Percentiles rank a stretch among this genome's conserved stretches.
phyloP scores from a whole-genome alignment of 2,797 vertebrate genomes.

The Tadarida brasiliensis region DNA sequence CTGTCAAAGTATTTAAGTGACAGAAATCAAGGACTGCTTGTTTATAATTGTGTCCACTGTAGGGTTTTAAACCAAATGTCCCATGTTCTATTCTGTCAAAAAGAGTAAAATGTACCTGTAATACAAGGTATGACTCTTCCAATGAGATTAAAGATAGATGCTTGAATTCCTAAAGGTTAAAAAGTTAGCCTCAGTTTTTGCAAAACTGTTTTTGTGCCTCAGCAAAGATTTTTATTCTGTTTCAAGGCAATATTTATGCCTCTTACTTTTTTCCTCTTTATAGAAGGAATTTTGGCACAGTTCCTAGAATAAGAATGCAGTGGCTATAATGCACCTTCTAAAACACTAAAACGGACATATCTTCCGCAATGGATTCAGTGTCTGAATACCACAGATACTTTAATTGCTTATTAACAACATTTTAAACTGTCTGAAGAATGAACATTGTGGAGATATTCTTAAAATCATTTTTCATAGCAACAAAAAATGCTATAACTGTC shows the following conservation, averaged over 20 bases:
- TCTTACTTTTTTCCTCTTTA: not conserved
- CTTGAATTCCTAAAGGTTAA: not conserved
- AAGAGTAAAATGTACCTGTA: not conserved
- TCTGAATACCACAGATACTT: slow-evolving; percentile 61
- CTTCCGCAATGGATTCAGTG: slow-evolving; percentile 24
- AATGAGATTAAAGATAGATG: not conserved
- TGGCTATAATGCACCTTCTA: slow-evolving; percentile 27
- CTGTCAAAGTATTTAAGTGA: not conserved
- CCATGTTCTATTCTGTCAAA: not conserved
- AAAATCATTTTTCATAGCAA: slow-evolving; percentile 61
- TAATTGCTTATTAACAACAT: slow-evolving; percentile 68
- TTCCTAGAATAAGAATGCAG: slow-evolving; percentile 62
- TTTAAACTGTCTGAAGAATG: slow-evolving; percentile 71
- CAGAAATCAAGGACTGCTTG: not conserved
- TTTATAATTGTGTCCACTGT: not conserved
- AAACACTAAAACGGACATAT: not conserved
- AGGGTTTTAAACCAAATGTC: not conserved
- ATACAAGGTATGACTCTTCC: not conserved
- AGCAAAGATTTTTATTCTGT: not conserved
- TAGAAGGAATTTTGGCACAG: slow-evolving; percentile 4
- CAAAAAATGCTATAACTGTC: slow-evolving; percentile 19
- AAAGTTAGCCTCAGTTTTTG: not conserved
- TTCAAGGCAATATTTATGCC: not conserved
- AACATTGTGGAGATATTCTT: not conserved
- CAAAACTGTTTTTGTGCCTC: not conserved